These are phyloP conservation scores for Myrmecobius fasciatus DNA, from an alignment of 2,113 vertebrate genomes.

Conservation along the genomic window DNA sequence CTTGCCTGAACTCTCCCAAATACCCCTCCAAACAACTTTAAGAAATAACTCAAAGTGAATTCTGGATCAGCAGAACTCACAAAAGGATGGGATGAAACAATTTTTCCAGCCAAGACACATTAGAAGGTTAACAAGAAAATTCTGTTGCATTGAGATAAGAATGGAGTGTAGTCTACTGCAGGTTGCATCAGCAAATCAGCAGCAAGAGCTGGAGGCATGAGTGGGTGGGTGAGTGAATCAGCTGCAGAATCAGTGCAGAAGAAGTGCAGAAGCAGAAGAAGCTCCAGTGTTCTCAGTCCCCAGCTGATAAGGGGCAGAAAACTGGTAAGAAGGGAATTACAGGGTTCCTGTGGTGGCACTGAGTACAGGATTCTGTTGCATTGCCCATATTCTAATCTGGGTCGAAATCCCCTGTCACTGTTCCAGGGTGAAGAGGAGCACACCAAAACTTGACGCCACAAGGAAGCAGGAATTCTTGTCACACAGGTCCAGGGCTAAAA, in stretches of 20 bases:
- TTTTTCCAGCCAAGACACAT: not conserved
- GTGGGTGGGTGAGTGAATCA: not conserved
- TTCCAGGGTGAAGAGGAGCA: not conserved
- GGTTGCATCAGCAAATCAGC: not conserved
- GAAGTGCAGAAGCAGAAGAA: no score
- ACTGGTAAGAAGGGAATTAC: not conserved
- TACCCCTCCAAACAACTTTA: slow-evolving; percentile 34
- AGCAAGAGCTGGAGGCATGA: no score
- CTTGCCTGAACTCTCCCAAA: not conserved
- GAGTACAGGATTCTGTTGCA: not conserved
- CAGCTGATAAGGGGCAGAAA: not conserved
- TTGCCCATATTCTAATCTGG: not conserved
- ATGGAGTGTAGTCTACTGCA: not conserved
- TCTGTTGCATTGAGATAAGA: not conserved
- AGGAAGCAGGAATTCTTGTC: not conserved
- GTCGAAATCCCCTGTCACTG: not conserved
- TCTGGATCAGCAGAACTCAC: not conserved
- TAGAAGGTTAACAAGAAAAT: not conserved
- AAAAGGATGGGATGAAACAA: not conserved
- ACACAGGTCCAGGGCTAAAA: not conserved
- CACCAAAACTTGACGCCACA: not conserved
- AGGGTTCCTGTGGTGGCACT: not conserved
- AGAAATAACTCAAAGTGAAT: not conserved
- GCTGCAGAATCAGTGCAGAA: not conserved
- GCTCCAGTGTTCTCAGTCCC: not conserved